Conservation (phyloP, 2,888 invertebrate species). For the Dendrolimus houi region DNA sequence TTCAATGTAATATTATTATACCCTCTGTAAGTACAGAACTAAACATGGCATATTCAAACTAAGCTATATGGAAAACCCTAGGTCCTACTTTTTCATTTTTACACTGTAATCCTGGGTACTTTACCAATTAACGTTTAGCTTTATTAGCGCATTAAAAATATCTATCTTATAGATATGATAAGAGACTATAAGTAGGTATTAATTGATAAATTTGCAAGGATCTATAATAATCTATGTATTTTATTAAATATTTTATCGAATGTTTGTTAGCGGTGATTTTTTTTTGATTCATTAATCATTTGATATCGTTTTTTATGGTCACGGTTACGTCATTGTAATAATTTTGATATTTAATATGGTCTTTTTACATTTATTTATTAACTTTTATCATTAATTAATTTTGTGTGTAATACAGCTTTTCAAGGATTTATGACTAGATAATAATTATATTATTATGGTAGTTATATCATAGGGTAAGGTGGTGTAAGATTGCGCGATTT, state of each 20-base stretch:
- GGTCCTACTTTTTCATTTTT: too few relatives aligned
- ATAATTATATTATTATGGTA: too few relatives aligned
- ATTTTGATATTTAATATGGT: conserved; percentile 1
- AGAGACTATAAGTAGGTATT: conserved; percentile 28
- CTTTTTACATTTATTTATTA: neutral
- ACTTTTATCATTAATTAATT: too few relatives aligned
- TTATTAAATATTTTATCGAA: conserved; percentile 28
- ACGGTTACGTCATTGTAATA: conserved; percentile 6
- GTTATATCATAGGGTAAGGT: too few relatives aligned
- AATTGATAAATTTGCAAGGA: conserved; percentile 35
- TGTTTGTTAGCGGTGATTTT: conserved; percentile 39
- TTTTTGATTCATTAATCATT: conserved; percentile 24
- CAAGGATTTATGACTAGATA: too few relatives aligned
- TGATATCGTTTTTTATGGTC: conserved; percentile 9
- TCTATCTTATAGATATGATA: conserved; percentile 38
- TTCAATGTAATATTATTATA: too few relatives aligned
- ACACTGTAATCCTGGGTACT: neutral
- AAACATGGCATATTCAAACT: too few relatives aligned
- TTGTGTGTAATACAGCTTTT: too few relatives aligned
- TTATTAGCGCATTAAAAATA: conserved; percentile 22
- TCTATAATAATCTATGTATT: conserved; percentile 27
- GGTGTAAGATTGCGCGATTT: too few relatives aligned
- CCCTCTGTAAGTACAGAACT: too few relatives aligned
- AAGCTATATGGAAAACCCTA: too few relatives aligned
- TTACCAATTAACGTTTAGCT: conserved; percentile 3